Evolutionary conservation across 1,140 invertebrate species (phyloP), one percentile per base, ranked within the genome.

Genomic region (Cryptotermes secundus): DNA sequence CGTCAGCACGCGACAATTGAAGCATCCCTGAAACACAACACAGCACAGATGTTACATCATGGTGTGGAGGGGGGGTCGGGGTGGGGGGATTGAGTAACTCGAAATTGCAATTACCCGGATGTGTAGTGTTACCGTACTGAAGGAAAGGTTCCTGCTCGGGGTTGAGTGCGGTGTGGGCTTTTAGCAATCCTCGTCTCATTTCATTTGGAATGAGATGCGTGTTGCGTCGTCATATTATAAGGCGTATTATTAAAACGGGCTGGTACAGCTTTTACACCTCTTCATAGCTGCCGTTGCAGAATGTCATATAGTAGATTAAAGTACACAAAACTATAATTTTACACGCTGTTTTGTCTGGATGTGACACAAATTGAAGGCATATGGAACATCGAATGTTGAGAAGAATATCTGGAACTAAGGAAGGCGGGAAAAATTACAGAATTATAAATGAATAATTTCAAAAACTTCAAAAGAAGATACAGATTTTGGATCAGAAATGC

Each of bases 71-170:
- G 7, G n/a, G 26, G 59, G 59, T 9, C 10, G 59, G 14, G 26
- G 59, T 4, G 59, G 59, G 59, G 14, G 9, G 59, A 31, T 22
- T 2, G n/a, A 72, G 59, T 72, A 72, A 72, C 59, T 72, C 59
- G 59, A 72, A 72, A 72, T 72, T 72, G 26, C 59, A 72, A 72
- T 72, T 72, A 72, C 59, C 59, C 59, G 59, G 59, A 72, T 72
- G 59, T 72, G 59, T 72, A 72, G 59, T 72, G 59, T 31, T 72
- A 31, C 59, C 59, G 59, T 72, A 31, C 59, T 4, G 59, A 72
- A 72, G 59, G 59, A 31, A 72, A 72, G 59, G 59, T 7, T 59
- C 4, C 38, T 38, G 38, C 38, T 6, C 4, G 4, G 53, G 53
- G 26, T 26, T 3, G 59, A 6, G 59, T 72, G 59, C 14, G 59